Evolutionary conservation across 2,888 invertebrate species (phyloP).

Genomic region (Lithosia quadra): DNA sequence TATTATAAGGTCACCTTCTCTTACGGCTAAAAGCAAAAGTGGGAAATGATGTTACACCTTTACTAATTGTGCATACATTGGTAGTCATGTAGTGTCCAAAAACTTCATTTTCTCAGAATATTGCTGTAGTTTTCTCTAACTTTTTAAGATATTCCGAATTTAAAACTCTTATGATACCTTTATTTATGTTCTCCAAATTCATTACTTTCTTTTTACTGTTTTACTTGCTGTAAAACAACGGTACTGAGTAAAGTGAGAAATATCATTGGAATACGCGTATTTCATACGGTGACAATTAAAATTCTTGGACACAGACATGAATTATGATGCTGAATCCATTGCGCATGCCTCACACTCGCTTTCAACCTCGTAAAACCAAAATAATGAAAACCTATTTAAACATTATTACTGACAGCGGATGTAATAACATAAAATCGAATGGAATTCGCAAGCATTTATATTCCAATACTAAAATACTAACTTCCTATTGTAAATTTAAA

Average conservation of each 20-base stretch:
- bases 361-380: not conserved
- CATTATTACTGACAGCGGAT: not conserved
- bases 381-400: not conserved
- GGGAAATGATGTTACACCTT: too few relatives aligned
- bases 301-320: not conserved
- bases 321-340: not conserved
- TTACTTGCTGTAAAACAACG: not conserved
- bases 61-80: too few relatives aligned
- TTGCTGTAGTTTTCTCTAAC: too few relatives aligned
- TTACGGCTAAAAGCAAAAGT: not conserved
- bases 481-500: too few relatives aligned
- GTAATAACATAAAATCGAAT: not conserved
- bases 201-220: too few relatives aligned
- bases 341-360: not conserved
- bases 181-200: too few relatives aligned
- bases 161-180: too few relatives aligned
- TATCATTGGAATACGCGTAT: slow-evolving; percentile 13
- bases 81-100: too few relatives aligned
- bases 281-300: not conserved
- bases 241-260: not conserved
- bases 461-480: not conserved
- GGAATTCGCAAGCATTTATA: not conserved
- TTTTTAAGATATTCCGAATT: too few relatives aligned
- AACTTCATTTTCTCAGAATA: too few relatives aligned
- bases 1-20: too few relatives aligned